phyloP scores from a whole-genome alignment of 2,797 vertebrate genomes.

The Anabacerthia variegaticeps region DNA sequence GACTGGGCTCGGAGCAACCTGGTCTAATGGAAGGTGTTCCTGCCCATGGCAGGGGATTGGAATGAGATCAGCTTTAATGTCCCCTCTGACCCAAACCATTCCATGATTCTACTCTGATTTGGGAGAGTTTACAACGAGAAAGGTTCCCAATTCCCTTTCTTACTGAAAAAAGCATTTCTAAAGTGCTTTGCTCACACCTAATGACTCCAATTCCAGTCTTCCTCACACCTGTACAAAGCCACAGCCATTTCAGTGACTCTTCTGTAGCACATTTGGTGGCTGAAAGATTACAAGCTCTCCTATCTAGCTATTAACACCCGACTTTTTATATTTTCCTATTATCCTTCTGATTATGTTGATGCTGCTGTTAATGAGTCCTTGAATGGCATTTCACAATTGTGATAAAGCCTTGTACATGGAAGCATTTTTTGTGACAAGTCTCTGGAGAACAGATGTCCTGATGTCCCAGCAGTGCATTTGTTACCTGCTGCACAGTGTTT shows the following conservation, averaged over 20 bases:
- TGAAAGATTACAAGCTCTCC: background rate
- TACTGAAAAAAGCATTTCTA: background rate
- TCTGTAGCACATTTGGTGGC: background rate
- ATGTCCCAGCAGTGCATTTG: fast-evolving
- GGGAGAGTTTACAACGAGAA: background rate
- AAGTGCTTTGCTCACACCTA: background rate
- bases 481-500: fast-evolving
- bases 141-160: fast-evolving
- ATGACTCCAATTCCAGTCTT: background rate
- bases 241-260: background rate
- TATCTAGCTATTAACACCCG: background rate
- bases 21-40: background rate
- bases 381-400: background rate
- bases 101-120: fast-evolving
- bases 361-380: background rate
- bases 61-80: background rate
- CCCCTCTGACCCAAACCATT: background rate
- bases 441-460: background rate
- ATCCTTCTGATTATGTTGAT: background rate
- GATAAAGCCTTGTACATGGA: background rate
- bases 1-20: background rate
- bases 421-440: background rate
- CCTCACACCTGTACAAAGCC: background rate
- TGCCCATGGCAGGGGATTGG: background rate
- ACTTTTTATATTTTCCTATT: background rate